Evolutionary conservation across 1,140 invertebrate species (phyloP).

Genomic region (Danaus melanippus): DNA sequence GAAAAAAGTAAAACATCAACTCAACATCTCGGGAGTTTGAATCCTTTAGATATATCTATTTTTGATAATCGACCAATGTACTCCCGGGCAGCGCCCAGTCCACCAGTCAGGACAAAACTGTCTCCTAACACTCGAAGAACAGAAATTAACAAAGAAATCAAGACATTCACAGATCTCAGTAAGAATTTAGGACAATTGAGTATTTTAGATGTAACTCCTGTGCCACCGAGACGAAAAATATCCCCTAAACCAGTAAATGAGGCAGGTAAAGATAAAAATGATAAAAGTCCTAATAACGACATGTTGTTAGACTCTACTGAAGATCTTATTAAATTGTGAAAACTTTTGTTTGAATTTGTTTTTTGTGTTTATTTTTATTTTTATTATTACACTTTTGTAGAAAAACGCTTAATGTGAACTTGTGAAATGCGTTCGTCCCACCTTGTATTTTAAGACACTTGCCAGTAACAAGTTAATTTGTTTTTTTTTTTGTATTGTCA

Average conservation of each 20-base stretch:
- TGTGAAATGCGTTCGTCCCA: no score
- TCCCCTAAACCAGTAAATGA: slow-evolving; percentile 43
- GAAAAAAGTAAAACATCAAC: slow-evolving; percentile 66
- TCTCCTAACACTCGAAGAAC: slow-evolving; percentile 43
- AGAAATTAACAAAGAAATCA: slow-evolving; percentile 47
- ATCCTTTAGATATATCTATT: slow-evolving; percentile 54
- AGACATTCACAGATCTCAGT: slow-evolving; percentile 37
- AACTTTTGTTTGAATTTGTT: neutral
- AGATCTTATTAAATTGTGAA: slow-evolving; percentile 53
- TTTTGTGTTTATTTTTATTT: no score
- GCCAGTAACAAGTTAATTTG: no score
- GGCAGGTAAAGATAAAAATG: slow-evolving; percentile 18
- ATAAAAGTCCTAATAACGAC: slow-evolving; percentile 23
- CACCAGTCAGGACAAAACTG: slow-evolving; percentile 58
- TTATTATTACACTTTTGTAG: no score
- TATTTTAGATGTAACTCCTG: slow-evolving; percentile 45
- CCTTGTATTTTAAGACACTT: no score
- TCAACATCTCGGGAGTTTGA: slow-evolving; percentile 40
- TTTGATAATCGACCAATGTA: slow-evolving; percentile 58
- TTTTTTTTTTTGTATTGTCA: no score
- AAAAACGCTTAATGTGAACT: no score
- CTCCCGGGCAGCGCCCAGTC: slow-evolving; percentile 61
- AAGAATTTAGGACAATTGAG: slow-evolving; percentile 38
- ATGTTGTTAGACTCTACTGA: slow-evolving; percentile 26
- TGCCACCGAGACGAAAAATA: slow-evolving; percentile 52